A percentile compares a stretch with the other conserved stretches of the same genome.
Conservation (phyloP, 2,113 vertebrate genomes). For the Micromys minutus region DNA sequence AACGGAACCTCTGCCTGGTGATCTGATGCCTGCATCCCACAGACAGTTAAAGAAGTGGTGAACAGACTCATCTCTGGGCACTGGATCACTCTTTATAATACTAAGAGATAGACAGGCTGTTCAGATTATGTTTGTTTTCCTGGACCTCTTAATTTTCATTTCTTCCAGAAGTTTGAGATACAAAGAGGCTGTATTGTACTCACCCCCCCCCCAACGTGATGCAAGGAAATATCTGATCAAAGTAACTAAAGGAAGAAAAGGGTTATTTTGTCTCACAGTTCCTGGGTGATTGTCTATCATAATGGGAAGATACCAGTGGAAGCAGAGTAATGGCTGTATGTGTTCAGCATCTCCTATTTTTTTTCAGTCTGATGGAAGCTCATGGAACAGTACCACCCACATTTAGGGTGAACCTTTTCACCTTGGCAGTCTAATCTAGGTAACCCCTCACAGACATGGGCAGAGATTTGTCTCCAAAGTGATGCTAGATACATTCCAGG, state of each 20-base stretch:
- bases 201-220: too few relatives aligned
- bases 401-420: not conserved
- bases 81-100: not conserved
- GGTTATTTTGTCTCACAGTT: not conserved
- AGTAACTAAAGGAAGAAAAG: not conserved
- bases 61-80: not conserved
- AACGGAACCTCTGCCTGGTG: not conserved
- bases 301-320: too few relatives aligned
- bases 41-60: not conserved
- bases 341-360: not conserved
- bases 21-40: not conserved
- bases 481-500: not conserved
- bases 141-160: not conserved
- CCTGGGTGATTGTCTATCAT: too few relatives aligned
- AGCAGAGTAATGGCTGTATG: not conserved
- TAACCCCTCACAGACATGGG: not conserved
- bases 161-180: not conserved
- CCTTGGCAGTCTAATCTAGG: not conserved
- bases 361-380: not conserved
- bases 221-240: not conserved
- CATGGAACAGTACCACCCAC: too few relatives aligned
- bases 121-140: not conserved
- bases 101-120: not conserved
- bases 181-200: not conserved
- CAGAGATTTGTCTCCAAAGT: not conserved